A percentile compares a stretch with the other conserved stretches of the same genome.
These are phyloP conservation scores for Apis dorsata DNA, from an alignment of 1,140 invertebrate species.

Conservation along the genomic window DNA sequence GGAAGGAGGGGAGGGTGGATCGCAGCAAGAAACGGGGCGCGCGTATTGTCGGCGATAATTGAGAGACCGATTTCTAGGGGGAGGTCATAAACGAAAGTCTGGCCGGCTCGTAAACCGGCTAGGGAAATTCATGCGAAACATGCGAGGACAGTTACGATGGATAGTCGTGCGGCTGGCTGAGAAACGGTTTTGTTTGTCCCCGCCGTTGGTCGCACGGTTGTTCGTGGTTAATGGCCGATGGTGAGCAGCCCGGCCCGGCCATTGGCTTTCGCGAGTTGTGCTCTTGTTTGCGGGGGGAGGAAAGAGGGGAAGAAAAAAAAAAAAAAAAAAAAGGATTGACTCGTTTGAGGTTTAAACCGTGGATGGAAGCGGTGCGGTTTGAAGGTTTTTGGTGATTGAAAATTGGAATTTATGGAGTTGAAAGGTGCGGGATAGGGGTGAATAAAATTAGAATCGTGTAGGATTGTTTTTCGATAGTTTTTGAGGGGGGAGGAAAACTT, in stretches of 20 bases:
- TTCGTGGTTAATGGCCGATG: not conserved
- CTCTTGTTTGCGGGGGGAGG: too few relatives aligned
- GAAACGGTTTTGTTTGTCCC: conserved; percentile 4
- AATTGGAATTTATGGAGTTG: too few relatives aligned
- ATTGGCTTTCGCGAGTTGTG: not conserved
- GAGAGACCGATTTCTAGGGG: not conserved
- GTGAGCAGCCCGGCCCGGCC: not conserved
- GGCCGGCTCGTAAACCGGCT: not conserved
- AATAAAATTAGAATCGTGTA: too few relatives aligned
- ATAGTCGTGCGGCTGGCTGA: not conserved
- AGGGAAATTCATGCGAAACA: not conserved
- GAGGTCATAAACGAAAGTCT: not conserved
- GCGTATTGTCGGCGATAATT: conserved; percentile 5
- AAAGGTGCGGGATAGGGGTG: too few relatives aligned
- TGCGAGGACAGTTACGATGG: not conserved
- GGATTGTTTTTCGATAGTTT: too few relatives aligned
- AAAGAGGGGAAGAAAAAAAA: too few relatives aligned
- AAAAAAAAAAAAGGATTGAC: too few relatives aligned
- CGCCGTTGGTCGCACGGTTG: not conserved
- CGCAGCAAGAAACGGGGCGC: not conserved
- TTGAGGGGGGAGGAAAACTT: too few relatives aligned
- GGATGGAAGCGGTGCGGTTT: too few relatives aligned
- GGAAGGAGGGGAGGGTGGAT: too few relatives aligned
- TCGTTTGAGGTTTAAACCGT: too few relatives aligned
- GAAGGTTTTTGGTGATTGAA: too few relatives aligned